These are phyloP conservation scores for Scolopax mira DNA, from an alignment of 2,113 vertebrate genomes.

Conservation along the genomic window DNA sequence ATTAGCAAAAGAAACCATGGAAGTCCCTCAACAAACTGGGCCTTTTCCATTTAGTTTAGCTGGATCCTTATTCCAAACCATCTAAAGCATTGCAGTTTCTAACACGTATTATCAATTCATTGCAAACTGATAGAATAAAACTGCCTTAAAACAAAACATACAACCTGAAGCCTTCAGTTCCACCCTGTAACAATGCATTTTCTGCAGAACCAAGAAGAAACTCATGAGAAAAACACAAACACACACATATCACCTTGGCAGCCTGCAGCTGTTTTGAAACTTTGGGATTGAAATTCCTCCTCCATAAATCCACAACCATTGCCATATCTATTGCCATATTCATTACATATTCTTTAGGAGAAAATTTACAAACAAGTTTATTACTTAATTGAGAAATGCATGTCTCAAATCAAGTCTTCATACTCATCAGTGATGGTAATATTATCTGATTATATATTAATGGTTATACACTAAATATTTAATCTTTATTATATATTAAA, in stretches of 20 bases:
- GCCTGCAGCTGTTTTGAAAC: background rate
- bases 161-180: background rate
- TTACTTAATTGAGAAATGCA: background rate
- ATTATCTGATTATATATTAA: background rate
- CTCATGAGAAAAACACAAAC: background rate
- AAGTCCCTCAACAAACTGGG: background rate
- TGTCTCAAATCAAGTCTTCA: background rate
- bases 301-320: background rate
- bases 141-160: background rate
- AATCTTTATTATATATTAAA: background rate
- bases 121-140: background rate
- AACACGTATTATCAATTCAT: background rate
- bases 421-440: background rate
- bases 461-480: background rate
- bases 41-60: background rate
- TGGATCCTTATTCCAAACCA: background rate
- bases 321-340: background rate
- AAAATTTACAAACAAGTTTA: background rate
- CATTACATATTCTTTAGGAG: background rate
- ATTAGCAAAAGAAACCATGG: background rate
- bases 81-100: background rate
- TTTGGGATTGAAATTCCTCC: background rate
- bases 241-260: background rate
- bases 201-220: background rate
- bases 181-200: background rate